These are phyloP conservation scores for Drosophila maculinotata DNA, from an alignment of 2,888 invertebrate species.

Conservation along the genomic window DNA sequence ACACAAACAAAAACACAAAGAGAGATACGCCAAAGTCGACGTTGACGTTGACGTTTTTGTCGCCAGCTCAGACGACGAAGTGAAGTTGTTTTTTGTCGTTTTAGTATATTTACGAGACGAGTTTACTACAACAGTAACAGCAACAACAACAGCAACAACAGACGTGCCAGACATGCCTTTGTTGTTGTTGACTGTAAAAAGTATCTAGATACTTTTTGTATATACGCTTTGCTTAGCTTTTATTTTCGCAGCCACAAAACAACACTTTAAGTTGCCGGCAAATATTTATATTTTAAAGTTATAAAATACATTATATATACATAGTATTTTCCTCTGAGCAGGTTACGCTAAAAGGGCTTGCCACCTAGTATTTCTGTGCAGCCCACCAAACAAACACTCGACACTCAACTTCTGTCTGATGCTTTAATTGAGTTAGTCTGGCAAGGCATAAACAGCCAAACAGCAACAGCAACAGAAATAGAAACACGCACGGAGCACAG, in stretches of 20 bases:
- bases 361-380: conserved; percentile 17
- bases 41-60: conserved; percentile 34
- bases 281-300: conserved; percentile 44
- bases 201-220: conserved; percentile 67
- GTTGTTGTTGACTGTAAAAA: conserved; percentile 55
- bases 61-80: conserved; percentile 62
- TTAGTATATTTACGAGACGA: conserved; percentile 64
- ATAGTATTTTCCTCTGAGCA: conserved; percentile 26
- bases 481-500: conserved; percentile 37
- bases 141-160: conserved; percentile 17
- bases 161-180: conserved; percentile 42
- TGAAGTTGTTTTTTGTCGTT: conserved; percentile 50
- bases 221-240: conserved; percentile 41
- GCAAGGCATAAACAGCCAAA: conserved; percentile 46
- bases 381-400: conserved; percentile 23
- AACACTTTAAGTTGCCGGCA: conserved; percentile 39
- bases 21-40: conserved; percentile 37
- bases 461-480: not conserved
- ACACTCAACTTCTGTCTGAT: conserved; percentile 75
- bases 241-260: conserved; percentile 30
- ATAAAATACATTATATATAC: conserved; percentile 26
- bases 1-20: conserved; percentile 52
- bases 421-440: conserved; percentile 78
- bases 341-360: conserved; percentile 45
- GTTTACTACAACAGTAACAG: conserved; percentile 46